A percentile compares a stretch with the other conserved stretches of the same genome.
Evolutionary conservation across 1,140 invertebrate species (phyloP).

Genomic region (Neodiprion lecontei): DNA sequence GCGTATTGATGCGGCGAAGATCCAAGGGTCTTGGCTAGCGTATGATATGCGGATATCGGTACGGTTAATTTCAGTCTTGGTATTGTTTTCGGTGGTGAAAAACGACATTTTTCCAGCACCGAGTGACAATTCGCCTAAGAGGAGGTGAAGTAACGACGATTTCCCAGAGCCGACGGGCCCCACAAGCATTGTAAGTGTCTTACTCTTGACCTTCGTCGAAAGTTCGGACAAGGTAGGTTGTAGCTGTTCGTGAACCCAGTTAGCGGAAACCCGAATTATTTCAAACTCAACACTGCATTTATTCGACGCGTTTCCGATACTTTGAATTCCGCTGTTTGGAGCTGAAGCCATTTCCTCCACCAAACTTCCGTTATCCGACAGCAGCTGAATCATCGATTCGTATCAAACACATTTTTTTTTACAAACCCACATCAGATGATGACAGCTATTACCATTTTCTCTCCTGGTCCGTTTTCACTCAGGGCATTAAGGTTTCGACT

Average conservation of each 20-base stretch:
- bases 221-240: conserved; percentile 66
- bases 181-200: conserved; percentile 76
- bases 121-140: conserved; percentile 75
- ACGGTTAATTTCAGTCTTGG: conserved; percentile 38
- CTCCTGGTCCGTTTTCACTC: too few species aligned
- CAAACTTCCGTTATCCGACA: background rate
- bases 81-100: conserved; percentile 1
- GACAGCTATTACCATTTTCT: background rate
- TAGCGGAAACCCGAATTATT: conserved; percentile 47
- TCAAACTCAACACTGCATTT: conserved; percentile 20
- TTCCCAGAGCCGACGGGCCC: conserved; percentile 84
- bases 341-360: too few species aligned
- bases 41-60: conserved; percentile 71
- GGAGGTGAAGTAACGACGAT: conserved; percentile 76
- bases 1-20: conserved; percentile 72
- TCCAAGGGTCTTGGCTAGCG: conserved; percentile 79
- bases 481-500: too few species aligned
- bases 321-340: background rate
- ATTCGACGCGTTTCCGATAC: background rate
- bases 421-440: background rate
- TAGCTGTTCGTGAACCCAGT: conserved; percentile 49
- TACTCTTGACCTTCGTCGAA: conserved; percentile 67
- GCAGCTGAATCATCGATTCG: background rate
- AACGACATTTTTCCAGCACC: conserved; percentile 65
- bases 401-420: background rate